Percentiles rank a stretch among this genome's conserved stretches.
Conservation (phyloP, 1,140 invertebrate genomes). For the Cylas formicarius region DNA sequence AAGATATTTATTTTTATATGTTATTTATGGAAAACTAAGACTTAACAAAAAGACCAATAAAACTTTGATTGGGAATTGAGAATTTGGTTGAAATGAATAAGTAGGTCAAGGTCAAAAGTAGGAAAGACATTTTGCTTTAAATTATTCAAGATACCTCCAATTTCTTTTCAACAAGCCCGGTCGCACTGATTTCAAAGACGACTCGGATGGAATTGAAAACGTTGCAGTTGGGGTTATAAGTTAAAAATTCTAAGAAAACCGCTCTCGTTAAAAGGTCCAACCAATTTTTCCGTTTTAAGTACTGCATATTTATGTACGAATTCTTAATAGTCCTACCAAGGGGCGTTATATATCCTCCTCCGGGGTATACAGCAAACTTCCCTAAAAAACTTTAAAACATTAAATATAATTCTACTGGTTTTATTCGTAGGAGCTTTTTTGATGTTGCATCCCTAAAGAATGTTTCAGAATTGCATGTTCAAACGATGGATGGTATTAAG, state of each 20-base stretch:
- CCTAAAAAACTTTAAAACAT: conserved; percentile 16
- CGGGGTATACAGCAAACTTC: conserved; percentile 22
- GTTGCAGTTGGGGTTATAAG: conserved; percentile 27
- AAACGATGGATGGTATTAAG: too few species aligned
- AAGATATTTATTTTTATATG: too few species aligned
- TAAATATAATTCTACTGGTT: too few species aligned
- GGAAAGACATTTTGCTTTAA: not conserved
- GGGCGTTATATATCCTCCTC: conserved; percentile 25
- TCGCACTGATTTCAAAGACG: conserved; percentile 23
- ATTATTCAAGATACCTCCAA: conserved; percentile 9
- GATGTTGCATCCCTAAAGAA: too few species aligned
- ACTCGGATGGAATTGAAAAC: conserved; percentile 24
- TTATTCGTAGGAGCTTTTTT: too few species aligned
- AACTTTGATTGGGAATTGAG: too few species aligned
- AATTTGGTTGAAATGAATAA: too few species aligned
- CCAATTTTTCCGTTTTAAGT: conserved; percentile 26
- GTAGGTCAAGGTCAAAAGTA: too few species aligned
- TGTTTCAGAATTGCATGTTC: too few species aligned
- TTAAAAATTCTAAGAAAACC: conserved; percentile 27
- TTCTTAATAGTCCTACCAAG: conserved; percentile 26
- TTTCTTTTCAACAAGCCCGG: conserved; percentile 17
- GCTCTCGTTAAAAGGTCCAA: conserved; percentile 21
- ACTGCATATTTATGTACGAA: conserved; percentile 26
- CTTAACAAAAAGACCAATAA: too few species aligned
- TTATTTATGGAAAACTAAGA: too few species aligned